phyloP scores from a whole-genome alignment of 2,113 vertebrate genomes.

The Elachura formosa region DNA sequence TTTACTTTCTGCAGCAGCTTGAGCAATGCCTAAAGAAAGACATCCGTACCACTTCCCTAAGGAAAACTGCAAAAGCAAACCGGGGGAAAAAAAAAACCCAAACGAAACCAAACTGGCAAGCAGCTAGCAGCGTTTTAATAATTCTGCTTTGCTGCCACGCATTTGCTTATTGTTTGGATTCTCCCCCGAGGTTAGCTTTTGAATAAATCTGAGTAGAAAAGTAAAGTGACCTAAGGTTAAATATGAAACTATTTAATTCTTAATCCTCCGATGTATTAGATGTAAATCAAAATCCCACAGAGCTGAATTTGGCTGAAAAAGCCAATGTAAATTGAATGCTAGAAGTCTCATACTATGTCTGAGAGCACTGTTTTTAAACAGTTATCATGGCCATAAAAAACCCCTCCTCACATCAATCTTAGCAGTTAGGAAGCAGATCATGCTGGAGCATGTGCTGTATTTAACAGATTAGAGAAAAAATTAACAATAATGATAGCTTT shows the following conservation, averaged over 20 bases:
- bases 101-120: background rate
- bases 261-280: background rate
- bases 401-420: background rate
- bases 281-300: background rate
- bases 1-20: background rate
- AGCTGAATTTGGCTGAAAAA: background rate
- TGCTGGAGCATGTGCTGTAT: background rate
- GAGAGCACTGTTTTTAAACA: background rate
- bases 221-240: background rate
- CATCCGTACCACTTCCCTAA: background rate
- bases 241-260: background rate
- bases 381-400: background rate
- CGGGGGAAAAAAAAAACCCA: fast-evolving
- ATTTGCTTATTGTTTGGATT: background rate
- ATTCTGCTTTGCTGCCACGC: background rate
- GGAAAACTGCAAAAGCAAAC: background rate
- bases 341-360: background rate
- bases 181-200: background rate
- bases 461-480: background rate
- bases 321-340: background rate
- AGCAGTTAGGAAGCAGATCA: background rate
- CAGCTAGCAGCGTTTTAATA: background rate
- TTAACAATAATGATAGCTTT: background rate
- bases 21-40: background rate
- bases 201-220: background rate